Evolutionary conservation across 2,888 invertebrate species (phyloP).

Genomic region (Atherix ibis): DNA sequence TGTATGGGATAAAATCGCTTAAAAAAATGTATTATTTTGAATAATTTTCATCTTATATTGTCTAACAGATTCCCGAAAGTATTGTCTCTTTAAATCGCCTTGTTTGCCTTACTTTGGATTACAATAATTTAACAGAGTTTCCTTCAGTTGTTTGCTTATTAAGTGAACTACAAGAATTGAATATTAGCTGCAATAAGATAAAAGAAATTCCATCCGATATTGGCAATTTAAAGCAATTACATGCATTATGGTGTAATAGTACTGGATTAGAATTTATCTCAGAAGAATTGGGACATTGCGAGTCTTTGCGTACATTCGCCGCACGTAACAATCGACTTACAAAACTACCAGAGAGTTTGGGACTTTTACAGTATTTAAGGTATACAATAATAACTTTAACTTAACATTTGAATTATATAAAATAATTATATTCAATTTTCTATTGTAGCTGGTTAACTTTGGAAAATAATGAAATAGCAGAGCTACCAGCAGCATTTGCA

Average conservation of each 20-base stretch:
- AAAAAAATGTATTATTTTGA: too few relatives aligned
- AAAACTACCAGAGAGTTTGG: constrained; percentile 41
- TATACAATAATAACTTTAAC: constrained; percentile 18
- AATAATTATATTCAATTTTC: constrained; percentile 8
- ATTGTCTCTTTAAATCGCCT: constrained; percentile 39
- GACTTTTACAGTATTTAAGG: constrained; percentile 39
- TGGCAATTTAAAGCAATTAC: constrained; percentile 41
- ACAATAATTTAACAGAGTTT: constrained; percentile 43
- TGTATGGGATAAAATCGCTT: constrained; percentile 20
- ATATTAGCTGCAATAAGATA: constrained; percentile 50
- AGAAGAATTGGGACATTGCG: constrained; percentile 42
- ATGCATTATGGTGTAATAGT: constrained; percentile 52
- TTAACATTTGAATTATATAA: neutral
- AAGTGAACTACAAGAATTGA: constrained; percentile 42
- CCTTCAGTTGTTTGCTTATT: constrained; percentile 44
- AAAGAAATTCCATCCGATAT: constrained; percentile 41
- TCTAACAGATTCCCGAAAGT: constrained; percentile 30
- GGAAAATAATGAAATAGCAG: constrained; percentile 42
- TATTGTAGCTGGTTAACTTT: constrained; percentile 45
- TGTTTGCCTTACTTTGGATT: constrained; percentile 46
- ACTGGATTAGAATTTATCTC: constrained; percentile 41
- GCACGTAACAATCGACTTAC: constrained; percentile 45
- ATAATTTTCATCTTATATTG: neutral
- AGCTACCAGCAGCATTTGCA: constrained; percentile 37
- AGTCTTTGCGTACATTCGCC: constrained; percentile 46